A percentile compares a stretch with the other conserved stretches of the same genome.
Evolutionary conservation across 2,797 vertebrate species (phyloP).

Genomic region (Lophotriccus pileatus): DNA sequence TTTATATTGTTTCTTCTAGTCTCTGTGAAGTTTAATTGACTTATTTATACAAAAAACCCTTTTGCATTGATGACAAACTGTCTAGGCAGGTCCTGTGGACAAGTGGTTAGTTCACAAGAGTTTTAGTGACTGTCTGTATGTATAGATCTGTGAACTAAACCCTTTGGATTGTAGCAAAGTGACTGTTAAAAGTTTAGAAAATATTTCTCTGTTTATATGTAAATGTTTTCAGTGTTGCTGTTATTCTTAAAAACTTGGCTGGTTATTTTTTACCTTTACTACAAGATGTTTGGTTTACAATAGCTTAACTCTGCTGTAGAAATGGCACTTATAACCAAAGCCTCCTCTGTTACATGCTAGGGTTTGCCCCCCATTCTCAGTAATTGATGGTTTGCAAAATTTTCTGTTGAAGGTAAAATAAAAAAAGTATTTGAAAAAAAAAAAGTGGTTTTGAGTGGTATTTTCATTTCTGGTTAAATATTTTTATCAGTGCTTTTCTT

Average conservation of each 20-base stretch:
- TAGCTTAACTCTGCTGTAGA: slow-evolving; percentile 70
- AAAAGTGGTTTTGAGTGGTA: slow-evolving; percentile 41
- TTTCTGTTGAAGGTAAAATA: slow-evolving; percentile 75
- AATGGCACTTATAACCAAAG: slow-evolving; percentile 76
- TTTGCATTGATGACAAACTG: slow-evolving; percentile 64
- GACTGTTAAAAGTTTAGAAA: slow-evolving; percentile 62
- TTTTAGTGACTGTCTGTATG: slow-evolving; percentile 58
- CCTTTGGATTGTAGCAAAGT: slow-evolving; percentile 65
- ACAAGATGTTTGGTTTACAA: slow-evolving; percentile 65
- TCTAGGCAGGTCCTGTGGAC: slow-evolving; percentile 80
- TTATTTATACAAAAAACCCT: slow-evolving; percentile 80
- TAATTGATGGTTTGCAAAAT: slow-evolving; percentile 58
- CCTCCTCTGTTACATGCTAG: slow-evolving; percentile 37
- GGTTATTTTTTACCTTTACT: slow-evolving; percentile 35
- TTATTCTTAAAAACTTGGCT: slow-evolving; percentile 20
- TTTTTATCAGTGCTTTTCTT: neutral
- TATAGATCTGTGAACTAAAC: slow-evolving; percentile 67
- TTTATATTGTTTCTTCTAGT: slow-evolving; percentile 74
- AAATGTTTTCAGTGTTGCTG: slow-evolving; percentile 60
- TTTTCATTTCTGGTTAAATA: slow-evolving; percentile 39
- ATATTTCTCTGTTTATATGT: slow-evolving; percentile 69
- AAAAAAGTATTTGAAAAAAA: slow-evolving; percentile 73
- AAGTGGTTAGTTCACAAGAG: slow-evolving; percentile 68
- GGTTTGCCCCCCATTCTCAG: neutral
- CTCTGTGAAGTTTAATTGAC: slow-evolving; percentile 71